A percentile compares a stretch with the other conserved stretches of the same genome.
These are phyloP conservation scores for Andrena cerasifolii DNA, from an alignment of 1,140 invertebrate species.

Conservation along the genomic window DNA sequence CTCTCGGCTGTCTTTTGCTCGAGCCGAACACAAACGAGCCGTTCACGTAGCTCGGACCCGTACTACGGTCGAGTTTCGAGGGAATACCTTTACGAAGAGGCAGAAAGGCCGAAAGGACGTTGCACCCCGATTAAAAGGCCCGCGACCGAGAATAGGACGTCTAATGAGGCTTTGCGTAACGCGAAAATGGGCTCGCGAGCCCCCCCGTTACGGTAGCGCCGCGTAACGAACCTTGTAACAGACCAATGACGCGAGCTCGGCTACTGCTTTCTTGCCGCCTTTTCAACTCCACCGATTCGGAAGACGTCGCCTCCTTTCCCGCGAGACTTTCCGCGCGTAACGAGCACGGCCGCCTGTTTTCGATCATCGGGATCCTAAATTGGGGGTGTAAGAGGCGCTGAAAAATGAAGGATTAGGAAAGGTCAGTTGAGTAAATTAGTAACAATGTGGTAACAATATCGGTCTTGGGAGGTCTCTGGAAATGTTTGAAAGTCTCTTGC, in stretches of 20 bases:
- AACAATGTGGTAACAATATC: too few relatives aligned
- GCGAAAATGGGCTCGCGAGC: constrained; percentile 60
- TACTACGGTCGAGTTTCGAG: background rate
- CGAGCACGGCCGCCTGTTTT: constrained; percentile 26
- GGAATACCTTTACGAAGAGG: constrained; percentile 46
- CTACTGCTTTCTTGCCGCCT: constrained; percentile 51
- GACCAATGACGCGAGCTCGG: constrained; percentile 21
- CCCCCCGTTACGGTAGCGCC: constrained; percentile 61
- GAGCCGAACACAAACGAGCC: constrained; percentile 37
- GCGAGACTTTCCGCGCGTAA: constrained; percentile 30
- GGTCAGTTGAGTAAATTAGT: too few relatives aligned
- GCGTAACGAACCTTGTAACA: constrained; percentile 47
- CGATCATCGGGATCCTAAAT: background rate
- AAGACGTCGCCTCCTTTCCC: constrained; percentile 54
- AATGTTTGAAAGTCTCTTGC: background rate
- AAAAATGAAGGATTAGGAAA: too few relatives aligned
- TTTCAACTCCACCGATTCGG: constrained; percentile 57
- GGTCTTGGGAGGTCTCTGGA: too few relatives aligned
- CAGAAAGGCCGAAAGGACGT: constrained; percentile 50
- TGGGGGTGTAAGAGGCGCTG: too few relatives aligned
- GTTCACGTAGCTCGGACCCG: background rate
- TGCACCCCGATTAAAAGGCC: constrained; percentile 62
- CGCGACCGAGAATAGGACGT: constrained; percentile 65
- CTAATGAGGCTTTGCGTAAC: constrained; percentile 69
- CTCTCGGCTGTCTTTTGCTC: constrained; percentile 63